A percentile compares a stretch with the other conserved stretches of the same genome.
Evolutionary conservation across 2,113 vertebrate species (phyloP).

Genomic region (Entelurus aequoreus): DNA sequence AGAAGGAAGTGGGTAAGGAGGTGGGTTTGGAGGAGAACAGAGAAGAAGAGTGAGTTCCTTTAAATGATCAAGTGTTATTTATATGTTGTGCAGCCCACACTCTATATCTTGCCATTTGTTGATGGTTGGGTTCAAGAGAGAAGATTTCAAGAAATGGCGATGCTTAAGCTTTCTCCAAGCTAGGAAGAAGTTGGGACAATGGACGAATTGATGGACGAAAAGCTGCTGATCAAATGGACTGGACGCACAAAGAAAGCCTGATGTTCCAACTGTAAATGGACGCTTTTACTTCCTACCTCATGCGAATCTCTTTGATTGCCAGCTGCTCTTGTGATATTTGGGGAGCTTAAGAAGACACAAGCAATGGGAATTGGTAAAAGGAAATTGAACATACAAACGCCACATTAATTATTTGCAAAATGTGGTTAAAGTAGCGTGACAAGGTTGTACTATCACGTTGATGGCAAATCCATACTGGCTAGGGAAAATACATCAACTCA

Average conservation of each 20-base stretch:
- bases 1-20: constrained; percentile 17
- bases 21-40: constrained; percentile 28
- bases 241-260: constrained; percentile 18
- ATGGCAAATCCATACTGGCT: constrained; percentile 30
- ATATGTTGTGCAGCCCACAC: constrained; percentile 39
- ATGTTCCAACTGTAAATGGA: constrained; percentile 33
- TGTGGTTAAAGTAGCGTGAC: constrained; percentile 10
- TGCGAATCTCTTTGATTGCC: constrained; percentile 42
- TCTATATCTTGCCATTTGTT: constrained; percentile 32
- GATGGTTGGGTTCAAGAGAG: constrained; percentile 25
- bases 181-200: constrained; percentile 43
- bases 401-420: constrained; percentile 23
- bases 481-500: constrained; percentile 8
- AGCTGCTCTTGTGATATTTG: constrained; percentile 39
- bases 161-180: constrained; percentile 32
- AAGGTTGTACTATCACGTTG: constrained; percentile 46
- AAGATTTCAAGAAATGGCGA: constrained; percentile 35
- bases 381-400: constrained; percentile 55
- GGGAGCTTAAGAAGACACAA: constrained; percentile 34
- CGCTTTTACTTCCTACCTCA: constrained; percentile 54
- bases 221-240: constrained; percentile 20
- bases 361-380: constrained; percentile 4
- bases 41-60: constrained; percentile 53
- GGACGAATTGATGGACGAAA: constrained; percentile 30
- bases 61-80: constrained; percentile 45